Evolutionary conservation across 1,140 invertebrate genomes (phyloP).

Genomic region (Drosophila ogumai): DNA sequence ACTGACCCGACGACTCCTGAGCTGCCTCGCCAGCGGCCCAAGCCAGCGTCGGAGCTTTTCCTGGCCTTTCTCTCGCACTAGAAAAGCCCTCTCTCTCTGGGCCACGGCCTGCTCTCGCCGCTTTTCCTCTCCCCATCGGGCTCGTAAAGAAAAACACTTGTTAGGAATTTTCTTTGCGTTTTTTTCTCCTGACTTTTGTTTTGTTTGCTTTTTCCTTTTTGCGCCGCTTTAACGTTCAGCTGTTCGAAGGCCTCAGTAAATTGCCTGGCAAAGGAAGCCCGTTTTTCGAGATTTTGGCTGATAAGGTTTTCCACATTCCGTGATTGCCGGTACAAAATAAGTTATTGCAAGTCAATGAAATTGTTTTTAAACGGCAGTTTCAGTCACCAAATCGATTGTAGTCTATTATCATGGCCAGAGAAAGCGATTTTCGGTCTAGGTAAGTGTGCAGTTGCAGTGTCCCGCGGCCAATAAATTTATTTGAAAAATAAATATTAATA

Average conservation of each 20-base stretch:
- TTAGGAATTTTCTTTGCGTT: constrained; percentile 70
- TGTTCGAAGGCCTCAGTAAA: constrained; percentile 61
- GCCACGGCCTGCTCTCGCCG: constrained; percentile 19
- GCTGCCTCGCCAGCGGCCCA: constrained; percentile 28
- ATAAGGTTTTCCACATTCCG: constrained; percentile 44
- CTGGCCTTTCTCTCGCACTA: constrained; percentile 26
- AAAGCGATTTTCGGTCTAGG: neutral
- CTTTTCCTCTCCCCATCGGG: constrained; percentile 5
- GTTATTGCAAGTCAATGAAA: constrained; percentile 28
- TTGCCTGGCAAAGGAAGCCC: constrained; percentile 40
- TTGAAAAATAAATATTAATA: neutral
- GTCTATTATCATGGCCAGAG: constrained; percentile 1
- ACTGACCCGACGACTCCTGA: constrained; percentile 64
- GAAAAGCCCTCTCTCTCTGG: constrained; percentile 55
- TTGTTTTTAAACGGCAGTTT: constrained; percentile 2
- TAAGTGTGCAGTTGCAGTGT: too few relatives aligned
- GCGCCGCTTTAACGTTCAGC: constrained; percentile 36
- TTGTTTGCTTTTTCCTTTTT: constrained; percentile 38
- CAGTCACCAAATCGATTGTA: neutral
- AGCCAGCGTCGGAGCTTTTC: constrained; percentile 48
- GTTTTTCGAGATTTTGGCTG: constrained; percentile 43
- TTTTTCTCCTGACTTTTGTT: constrained; percentile 5
- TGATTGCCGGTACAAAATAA: constrained; percentile 29
- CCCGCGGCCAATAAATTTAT: neutral
- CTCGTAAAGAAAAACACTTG: constrained; percentile 74